Percentiles rank a stretch among this genome's conserved stretches.
Conservation (phyloP, 2,797 vertebrate genomes). For the Danio kyathit region DNA sequence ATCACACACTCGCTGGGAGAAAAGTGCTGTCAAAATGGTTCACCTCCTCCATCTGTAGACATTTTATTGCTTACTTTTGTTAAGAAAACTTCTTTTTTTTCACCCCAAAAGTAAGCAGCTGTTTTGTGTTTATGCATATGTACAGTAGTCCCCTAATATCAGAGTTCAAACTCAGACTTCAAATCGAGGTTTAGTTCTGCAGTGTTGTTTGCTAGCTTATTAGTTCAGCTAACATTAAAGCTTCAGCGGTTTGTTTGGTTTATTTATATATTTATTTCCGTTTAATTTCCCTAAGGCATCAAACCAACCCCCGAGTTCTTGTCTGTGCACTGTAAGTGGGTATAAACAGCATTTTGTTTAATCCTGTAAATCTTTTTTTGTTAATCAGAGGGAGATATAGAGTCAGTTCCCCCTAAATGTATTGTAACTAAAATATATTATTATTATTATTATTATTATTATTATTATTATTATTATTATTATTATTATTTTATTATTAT, state of each 20-base stretch:
- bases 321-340: constrained; percentile 7
- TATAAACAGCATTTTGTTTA: constrained; percentile 6
- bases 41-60: constrained; percentile 29
- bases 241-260: neutral
- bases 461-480: no score
- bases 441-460: no score
- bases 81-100: constrained; percentile 8
- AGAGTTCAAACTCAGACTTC: constrained; percentile 7
- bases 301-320: constrained; percentile 24
- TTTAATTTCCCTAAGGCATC: constrained; percentile 37
- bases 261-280: neutral
- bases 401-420: neutral
- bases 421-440: no score
- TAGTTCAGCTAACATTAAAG: constrained; percentile 38
- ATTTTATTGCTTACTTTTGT: constrained; percentile 35
- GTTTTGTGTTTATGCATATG: constrained; percentile 6
- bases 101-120: constrained; percentile 15
- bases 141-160: constrained; percentile 8
- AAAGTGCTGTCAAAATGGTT: constrained; percentile 23
- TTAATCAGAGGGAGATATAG: neutral
- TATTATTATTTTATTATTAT: no score
- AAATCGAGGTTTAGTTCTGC: neutral
- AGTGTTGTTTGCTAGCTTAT: constrained; percentile 14
- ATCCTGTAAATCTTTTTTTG: neutral
- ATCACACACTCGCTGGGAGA: constrained; percentile 24